A percentile compares a stretch with the other conserved stretches of the same genome.
phyloP scores from a whole-genome alignment of 53 echinoderm and acorn worm species.

The Temnopleurus reevesii region DNA sequence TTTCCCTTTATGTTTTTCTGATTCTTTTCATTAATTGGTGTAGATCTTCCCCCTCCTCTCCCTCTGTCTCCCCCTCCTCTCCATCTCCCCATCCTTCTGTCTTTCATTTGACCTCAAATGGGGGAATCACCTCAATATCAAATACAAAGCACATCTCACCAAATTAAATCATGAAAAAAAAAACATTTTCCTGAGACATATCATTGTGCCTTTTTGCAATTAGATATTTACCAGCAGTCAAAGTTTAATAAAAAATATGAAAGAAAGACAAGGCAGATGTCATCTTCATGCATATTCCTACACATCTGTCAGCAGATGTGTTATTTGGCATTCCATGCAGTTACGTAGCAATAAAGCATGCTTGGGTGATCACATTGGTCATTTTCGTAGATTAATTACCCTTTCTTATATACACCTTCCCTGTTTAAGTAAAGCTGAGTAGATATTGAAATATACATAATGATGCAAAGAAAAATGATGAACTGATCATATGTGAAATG shows the following conservation, averaged over 20 bases:
- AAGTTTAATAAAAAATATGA: neutral
- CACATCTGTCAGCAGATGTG: neutral
- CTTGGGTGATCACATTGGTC: neutral
- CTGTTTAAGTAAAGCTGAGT: too few species aligned
- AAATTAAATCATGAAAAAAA: neutral
- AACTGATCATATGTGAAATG: too few species aligned
- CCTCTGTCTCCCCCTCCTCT: too few species aligned
- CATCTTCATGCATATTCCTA: conserved; percentile 15
- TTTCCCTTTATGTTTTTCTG: neutral
- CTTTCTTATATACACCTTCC: too few species aligned
- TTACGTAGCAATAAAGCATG: neutral
- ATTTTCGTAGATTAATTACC: too few species aligned
- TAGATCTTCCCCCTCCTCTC: neutral
- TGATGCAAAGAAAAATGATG: too few species aligned
- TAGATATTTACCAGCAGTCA: neutral
- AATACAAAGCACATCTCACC: neutral
- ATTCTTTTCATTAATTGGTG: too few species aligned
- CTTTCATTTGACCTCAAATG: neutral
- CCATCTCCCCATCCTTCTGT: neutral
- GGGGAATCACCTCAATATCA: neutral
- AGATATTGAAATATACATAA: too few species aligned
- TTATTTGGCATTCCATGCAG: neutral
- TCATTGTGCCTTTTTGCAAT: neutral
- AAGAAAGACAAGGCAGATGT: neutral
- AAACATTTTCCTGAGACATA: neutral